A percentile compares a stretch with the other conserved stretches of the same genome.
These are phyloP conservation scores for Trichosurus vulpecula DNA, from an alignment of 2,797 vertebrate species.

Conservation along the genomic window DNA sequence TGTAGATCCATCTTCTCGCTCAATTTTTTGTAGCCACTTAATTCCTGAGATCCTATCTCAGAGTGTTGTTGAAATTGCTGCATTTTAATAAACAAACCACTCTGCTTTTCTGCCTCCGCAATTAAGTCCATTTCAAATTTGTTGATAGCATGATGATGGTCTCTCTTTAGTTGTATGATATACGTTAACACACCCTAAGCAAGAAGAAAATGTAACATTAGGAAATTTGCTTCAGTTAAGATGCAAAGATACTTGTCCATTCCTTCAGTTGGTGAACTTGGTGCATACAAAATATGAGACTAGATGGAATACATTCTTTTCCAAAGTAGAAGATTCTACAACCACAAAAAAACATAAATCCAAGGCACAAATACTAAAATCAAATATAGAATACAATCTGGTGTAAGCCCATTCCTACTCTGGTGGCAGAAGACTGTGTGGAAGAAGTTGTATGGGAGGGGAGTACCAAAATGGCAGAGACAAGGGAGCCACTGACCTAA, in stretches of 20 bases:
- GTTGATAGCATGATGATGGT: slow-evolving; percentile 75
- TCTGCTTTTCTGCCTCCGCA: slow-evolving; percentile 80
- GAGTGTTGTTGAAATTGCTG: slow-evolving; percentile 57
- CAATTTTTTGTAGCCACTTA: slow-evolving; percentile 62
- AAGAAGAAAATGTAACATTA: slow-evolving; percentile 42
- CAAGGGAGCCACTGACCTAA: too few relatives aligned
- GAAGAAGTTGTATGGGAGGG: too few relatives aligned
- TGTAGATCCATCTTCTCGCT: slow-evolving; percentile 68
- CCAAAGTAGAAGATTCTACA: not conserved
- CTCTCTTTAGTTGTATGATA: slow-evolving; percentile 75
- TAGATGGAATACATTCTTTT: not conserved
- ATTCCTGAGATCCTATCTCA: slow-evolving; percentile 57
- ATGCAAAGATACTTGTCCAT: not conserved
- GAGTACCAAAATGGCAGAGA: too few relatives aligned
- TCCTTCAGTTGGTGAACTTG: not conserved
- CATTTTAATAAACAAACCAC: slow-evolving; percentile 75
- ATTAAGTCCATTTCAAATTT: slow-evolving; percentile 75
- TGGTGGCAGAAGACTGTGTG: not conserved
- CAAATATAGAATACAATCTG: too few relatives aligned
- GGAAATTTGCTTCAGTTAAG: not conserved
- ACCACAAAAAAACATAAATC: not conserved
- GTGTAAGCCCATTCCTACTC: too few relatives aligned
- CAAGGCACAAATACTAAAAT: not conserved
- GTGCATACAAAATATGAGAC: not conserved
- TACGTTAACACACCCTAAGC: slow-evolving; percentile 78